Base-by-base conservation (phyloP, 2,113 vertebrate genomes). In the Paradisaea rubra region DNA sequence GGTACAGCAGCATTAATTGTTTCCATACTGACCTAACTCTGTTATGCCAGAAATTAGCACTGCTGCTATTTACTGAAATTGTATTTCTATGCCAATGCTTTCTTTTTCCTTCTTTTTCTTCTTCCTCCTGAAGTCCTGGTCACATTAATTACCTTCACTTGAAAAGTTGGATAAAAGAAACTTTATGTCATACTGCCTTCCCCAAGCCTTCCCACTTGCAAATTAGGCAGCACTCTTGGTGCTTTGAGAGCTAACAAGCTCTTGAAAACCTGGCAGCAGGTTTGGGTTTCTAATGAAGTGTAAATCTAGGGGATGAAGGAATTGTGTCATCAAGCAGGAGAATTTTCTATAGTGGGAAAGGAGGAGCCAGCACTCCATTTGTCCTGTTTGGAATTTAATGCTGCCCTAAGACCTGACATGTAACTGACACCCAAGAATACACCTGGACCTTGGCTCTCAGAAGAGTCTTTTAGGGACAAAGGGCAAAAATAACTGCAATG, bases 231-330 rank as follows among this genome's bases (percentile, higher is more conserved):
- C 3, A 6, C 59, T 89, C 83, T 77, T 54, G 50, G 45, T 57
- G 64, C 61, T 89, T 77, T 54, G 81, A 93, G 81, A 89, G 77
- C 93, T 94, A 96, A 96, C 88, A 80, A 96, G 93, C 64, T 95
- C 90, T 90, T 92, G 89, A 97, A 97, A 97, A 96, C 56, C 60
- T 95, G 69, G 71, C 44, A 95, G 61, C 68, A 69, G 45, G 49
- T 94, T 77, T 95, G n/a, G 69, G 80, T 95, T 95, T 95, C 96
- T 96, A 98, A 96, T 91, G 82, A 95, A 79, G 94, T 80, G 66
- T 94, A 96, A 97, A 97, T 96, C 91, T 79, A 63, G 37, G 50
- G 53, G 86, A 94, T 95, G 95, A 97, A 96, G 93, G 86, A 86
- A 92, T 63, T 78, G 77, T 95, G 96, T 97, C 96, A 96, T 93